Evolutionary conservation across 2,113 vertebrate genomes (phyloP), one percentile per base, ranked within the genome.

Genomic region (Aleadryas rufinucha): DNA sequence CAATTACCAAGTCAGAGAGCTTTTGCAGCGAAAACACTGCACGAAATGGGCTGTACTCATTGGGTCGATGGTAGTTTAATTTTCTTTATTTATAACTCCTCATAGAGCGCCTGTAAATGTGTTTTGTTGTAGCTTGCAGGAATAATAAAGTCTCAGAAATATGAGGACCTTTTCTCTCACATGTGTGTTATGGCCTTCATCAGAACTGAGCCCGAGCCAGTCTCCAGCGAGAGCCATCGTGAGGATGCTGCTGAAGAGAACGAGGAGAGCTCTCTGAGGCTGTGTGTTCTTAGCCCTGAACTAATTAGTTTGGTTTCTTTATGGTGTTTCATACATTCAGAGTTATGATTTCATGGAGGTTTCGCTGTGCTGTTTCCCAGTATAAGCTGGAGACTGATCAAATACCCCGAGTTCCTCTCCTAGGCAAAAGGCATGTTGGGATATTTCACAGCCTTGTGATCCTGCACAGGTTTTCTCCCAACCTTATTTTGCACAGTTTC

Each of bases 51-150:
- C 69, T 90, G 71, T 18, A 31, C 53, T 93, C 76, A 45, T 75
- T 63, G 88, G 90, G 83, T 95, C 56, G 19, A 89, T 93, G 90
- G 76, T 86, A 87, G 88, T 93, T 97, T 96, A 90, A 95, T 96
- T 96, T 94, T 84, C 90, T 75, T 78, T 95, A 93, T 95, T 96
- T 95, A 97, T 90, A 96, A 92, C 88, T 90, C 96, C 83, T 78
- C 11, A 1, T 7, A 93, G 90, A 93, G 91, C 1, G 47, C n/a
- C 86, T 60, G 52, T 6, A 82, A 84, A 95, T 76, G 84, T 69
- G 69, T 82, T 95, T 87, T 84, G 44, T 76, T 90, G 61, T 28
- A 47, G 77, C 82, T 74, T 63, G 83, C 64, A 92, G 83, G 83
- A 97, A 95, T 92, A 95, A 95, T 86, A 75, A 92, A 87, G 85